Base-by-base conservation (phyloP, 1,140 invertebrate species). In the Bombus sibiricus region DNA sequence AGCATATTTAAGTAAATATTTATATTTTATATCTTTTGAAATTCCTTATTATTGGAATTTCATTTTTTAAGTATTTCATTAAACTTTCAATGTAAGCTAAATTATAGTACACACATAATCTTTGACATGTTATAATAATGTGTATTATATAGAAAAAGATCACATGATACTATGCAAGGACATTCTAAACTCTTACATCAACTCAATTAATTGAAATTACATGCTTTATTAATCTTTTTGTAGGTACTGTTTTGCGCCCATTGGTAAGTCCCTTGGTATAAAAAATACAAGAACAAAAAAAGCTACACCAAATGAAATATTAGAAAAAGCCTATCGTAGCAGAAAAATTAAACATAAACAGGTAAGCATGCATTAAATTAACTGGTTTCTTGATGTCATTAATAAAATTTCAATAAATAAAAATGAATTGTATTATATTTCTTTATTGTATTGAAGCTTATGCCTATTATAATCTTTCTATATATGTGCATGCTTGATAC, bases 181-280 rank as follows among this genome's bases (percentile, higher is more conserved):
- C 3, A 13, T 43, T 6, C 57, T 28, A 59, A 32, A 18, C 18
- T 71, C 4, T 59, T 15, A 1, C 18, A 41, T 59, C 57, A 18
- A 59, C 59, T 59, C 3, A 32, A 18, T 81, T 81, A 66, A 39
- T 39, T 57, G 22, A 81, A 39, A 34, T 43, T 34, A 32, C 43
- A 71, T 57, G 6, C 4, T 53, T 34, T 15, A 10, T 47, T 53
- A n/a, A 32, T 69, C 28, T 25, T 25, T 43, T 47, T 62, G 74
- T 93, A 98, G 97, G 92, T 97, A 96, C 94, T 97, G 96, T 95
- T 98, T 98, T 94, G 95, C 96, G 69, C 97, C 98, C 18, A 96
- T 98, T 90, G 98, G 97, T 71, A 96, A 96, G 90, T 97, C 96
- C 75, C 92, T 98, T 93, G 97, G 97, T 69, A 98, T 98, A 93